Percentiles rank a stretch among this genome's conserved stretches.
Evolutionary conservation across 2,888 invertebrate genomes (phyloP).

Genomic region (Brenthis daphne): DNA sequence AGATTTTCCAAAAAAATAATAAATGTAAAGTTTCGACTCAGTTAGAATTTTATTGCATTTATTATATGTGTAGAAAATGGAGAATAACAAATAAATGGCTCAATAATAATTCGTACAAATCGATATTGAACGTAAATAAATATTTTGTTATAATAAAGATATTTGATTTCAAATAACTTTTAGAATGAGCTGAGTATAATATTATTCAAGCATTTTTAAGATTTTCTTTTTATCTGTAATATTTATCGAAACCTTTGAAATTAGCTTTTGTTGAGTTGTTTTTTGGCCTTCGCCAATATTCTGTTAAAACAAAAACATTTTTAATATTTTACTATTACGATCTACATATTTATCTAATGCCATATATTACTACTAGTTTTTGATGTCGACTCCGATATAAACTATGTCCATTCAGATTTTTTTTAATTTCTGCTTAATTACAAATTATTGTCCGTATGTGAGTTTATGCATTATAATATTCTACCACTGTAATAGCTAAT

Average conservation of each 20-base stretch:
- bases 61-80: no score
- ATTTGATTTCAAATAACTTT: constrained; percentile 17
- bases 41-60: no score
- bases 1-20: no score
- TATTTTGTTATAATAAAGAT: background rate
- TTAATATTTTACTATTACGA: background rate
- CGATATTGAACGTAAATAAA: background rate
- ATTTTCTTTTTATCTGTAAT: background rate
- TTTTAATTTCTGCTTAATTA: no score
- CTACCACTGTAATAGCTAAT: no score
- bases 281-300: background rate
- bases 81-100: no score
- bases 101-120: background rate
- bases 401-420: no score
- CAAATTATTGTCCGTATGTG: no score
- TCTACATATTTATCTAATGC: background rate
- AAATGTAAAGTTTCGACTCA: no score
- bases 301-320: background rate
- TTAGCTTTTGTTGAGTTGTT: background rate
- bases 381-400: no score
- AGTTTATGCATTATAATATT: no score
- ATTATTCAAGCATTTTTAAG: constrained; percentile 19
- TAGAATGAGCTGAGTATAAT: constrained; percentile 6
- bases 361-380: no score
- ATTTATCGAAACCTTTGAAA: constrained; percentile 7